Percentiles rank a stretch among this genome's conserved stretches.
Evolutionary conservation across 1,140 invertebrate species (phyloP).

Genomic region (Ceratina australensis): DNA sequence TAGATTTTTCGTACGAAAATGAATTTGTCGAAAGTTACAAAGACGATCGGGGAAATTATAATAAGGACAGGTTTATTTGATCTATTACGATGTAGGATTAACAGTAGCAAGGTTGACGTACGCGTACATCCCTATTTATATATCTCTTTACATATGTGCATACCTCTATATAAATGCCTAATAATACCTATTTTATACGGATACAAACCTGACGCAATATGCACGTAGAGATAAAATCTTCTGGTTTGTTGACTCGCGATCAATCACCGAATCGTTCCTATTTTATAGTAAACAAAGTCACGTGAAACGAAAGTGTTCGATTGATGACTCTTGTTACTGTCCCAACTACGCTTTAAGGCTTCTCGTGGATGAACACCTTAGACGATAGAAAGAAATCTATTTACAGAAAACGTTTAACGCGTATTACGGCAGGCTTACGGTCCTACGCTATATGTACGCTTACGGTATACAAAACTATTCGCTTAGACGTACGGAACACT

Average conservation of each 20-base stretch:
- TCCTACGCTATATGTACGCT: slow-evolving; percentile 30
- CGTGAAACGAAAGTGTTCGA: not conserved
- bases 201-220: slow-evolving; percentile 44
- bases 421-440: slow-evolving; percentile 39
- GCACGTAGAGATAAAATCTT: slow-evolving; percentile 34
- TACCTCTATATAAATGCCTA: slow-evolving; percentile 61
- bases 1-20: not conserved
- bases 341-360: not conserved
- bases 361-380: slow-evolving; percentile 10
- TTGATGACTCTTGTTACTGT: not conserved
- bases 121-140: slow-evolving; percentile 18
- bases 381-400: slow-evolving; percentile 48
- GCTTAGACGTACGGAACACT: slow-evolving; percentile 60
- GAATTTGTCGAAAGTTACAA: not conserved
- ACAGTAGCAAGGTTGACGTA: not conserved
- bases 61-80: not conserved
- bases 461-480: slow-evolving; percentile 62
- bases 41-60: not conserved
- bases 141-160: slow-evolving; percentile 42
- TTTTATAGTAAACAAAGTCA: not conserved
- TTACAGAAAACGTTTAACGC: slow-evolving; percentile 43
- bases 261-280: slow-evolving; percentile 4
- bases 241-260: not conserved
- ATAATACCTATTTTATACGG: slow-evolving; percentile 44
- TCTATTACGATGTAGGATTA: not conserved